Evolutionary conservation across 2,888 invertebrate genomes (phyloP).

Genomic region (Rhaphigaster nebulosa): DNA sequence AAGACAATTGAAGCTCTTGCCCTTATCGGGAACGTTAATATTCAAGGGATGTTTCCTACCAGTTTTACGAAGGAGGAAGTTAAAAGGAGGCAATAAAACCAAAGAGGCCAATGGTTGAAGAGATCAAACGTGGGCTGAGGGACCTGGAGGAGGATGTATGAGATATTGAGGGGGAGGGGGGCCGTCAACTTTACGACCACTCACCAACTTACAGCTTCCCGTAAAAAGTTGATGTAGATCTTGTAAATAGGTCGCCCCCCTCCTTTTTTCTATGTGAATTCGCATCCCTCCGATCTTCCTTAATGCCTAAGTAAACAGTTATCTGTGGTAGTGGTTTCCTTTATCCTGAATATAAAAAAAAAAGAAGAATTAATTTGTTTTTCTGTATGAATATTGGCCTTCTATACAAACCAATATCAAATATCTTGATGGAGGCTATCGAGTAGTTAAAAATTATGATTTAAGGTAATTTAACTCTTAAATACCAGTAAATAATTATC

Average conservation of each 20-base stretch:
- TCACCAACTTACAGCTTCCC: not conserved
- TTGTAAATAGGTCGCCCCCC: conserved; percentile 2
- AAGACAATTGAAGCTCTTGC: not conserved
- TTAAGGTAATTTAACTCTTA: too few species aligned
- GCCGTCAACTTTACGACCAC: not conserved
- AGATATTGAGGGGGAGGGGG: conserved; percentile 23
- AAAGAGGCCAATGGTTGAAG: not conserved
- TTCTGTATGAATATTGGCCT: too few species aligned
- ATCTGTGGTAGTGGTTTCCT: not conserved
- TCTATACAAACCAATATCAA: too few species aligned
- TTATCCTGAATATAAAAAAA: not conserved
- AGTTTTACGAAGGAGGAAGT: not conserved
- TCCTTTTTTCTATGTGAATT: not conserved
- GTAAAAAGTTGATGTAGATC: conserved; percentile 38
- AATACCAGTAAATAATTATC: too few species aligned
- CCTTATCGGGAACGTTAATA: not conserved
- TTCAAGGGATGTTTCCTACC: not conserved
- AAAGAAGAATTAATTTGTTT: too few species aligned
- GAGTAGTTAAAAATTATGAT: too few species aligned
- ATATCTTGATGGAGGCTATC: too few species aligned
- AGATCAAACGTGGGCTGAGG: not conserved
- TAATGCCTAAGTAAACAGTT: not conserved
- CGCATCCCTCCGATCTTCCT: not conserved
- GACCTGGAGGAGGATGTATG: not conserved
- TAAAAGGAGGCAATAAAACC: conserved; percentile 10